Evolutionary conservation across 2,797 vertebrate genomes (phyloP), one percentile per base, ranked within the genome.

Genomic region (Chanos chanos): DNA sequence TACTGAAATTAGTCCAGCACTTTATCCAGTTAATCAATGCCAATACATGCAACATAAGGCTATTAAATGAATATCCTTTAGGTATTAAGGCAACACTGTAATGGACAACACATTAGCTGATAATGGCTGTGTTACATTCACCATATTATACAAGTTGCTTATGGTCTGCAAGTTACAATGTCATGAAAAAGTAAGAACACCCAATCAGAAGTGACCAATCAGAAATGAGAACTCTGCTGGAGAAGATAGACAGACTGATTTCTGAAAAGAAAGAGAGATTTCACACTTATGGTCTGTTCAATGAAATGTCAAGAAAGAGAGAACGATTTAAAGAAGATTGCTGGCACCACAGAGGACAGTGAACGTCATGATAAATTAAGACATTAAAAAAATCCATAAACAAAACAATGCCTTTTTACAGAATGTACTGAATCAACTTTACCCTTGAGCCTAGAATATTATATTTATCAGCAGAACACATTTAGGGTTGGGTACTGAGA

Each of bases 191-290:
- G 24, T 8, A 43, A 3, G 41, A 53, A 69, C 62, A 68, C 9
- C 16, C 21, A 6, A 47, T 47, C 27, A 47, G 25, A 4, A 2
- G 44, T 27, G 51, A 74, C 50, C 45, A 19, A 54, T 2, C 0
- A 1, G 60, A 77, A 45, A 70, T 80, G 5, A 9, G 16, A 15
- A 24, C 12, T 4, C 50, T 79, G 16, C 13, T 81, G 22, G 40
- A 60, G 15, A 71, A 72, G 41, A 61, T 79, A 21, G 45, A 79
- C n/a, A 2, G 4, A 30, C 71, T 79, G 77, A 41, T 72, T 16
- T 71, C 40, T 24, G 57, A 70, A 34, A 75, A 72, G 21, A 5
- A 18, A 4, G 58, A 7, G 1, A 7, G 40, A 18, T 37, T 21
- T 36, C 47, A 71, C 67, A 70, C 3, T 4, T 7, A 13, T 24